Conservation (phyloP, 2,797 vertebrate species). For the Myotis daubentonii region DNA sequence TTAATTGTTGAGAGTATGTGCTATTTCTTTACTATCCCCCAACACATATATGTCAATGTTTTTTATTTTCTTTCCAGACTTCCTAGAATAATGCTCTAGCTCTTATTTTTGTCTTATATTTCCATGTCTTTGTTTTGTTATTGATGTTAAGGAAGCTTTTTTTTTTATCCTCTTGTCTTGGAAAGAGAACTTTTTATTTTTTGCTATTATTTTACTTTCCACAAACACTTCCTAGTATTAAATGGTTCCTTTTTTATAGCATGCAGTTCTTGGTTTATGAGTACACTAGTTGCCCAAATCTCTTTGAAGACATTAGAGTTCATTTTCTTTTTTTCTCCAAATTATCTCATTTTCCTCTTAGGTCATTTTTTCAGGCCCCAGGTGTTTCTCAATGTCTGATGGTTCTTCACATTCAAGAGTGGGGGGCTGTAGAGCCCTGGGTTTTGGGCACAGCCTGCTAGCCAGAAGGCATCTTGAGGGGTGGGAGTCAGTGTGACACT, state of each 20-base stretch:
- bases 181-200: not conserved
- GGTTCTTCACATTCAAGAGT: not conserved
- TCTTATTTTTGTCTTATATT: not conserved
- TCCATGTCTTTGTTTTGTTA: not conserved
- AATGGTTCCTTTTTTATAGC: not conserved
- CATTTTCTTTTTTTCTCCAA: not conserved
- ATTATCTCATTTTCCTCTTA: not conserved
- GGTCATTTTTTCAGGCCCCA: not conserved
- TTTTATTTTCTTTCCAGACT: not conserved
- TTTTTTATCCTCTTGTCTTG: conserved; percentile 9
- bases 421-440: not conserved
- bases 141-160: not conserved
- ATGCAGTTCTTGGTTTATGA: not conserved
- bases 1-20: not conserved
- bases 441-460: not conserved
- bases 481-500: not conserved
- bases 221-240: not conserved
- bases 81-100: not conserved
- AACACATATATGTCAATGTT: accelerated
- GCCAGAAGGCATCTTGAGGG: not conserved
- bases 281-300: not conserved
- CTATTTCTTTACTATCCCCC: not conserved
- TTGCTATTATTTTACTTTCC: conserved; percentile 8
- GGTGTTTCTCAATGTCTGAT: conserved; percentile 15
- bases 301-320: conserved; percentile 15